Base-by-base conservation (phyloP, 37 sponge, comb jelly and placozoan species). In the Chondrilla cf. caribensis region DNA sequence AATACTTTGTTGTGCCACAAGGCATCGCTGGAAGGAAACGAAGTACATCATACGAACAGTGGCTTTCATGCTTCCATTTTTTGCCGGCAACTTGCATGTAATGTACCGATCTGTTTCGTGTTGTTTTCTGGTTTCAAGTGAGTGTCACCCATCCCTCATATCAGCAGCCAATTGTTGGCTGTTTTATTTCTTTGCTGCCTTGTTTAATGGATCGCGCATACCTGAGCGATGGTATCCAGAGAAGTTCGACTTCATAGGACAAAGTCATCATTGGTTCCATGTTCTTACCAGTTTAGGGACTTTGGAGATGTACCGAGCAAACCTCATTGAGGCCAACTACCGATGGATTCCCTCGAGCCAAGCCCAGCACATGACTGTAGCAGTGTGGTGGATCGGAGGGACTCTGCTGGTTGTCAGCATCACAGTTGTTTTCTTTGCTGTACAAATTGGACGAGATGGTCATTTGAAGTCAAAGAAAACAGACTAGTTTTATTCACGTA, bases 211-310 rank as follows among this genome's bases (percentile, higher is more conserved):
- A 26, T 29, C 65, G 7, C 59, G 82, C 8, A 15, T 80, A 0
- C 87, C 87, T 17, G 87, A 86, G 26, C 57, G 60, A 32, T 41
- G 24, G 28, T 81, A 15, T 21, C 87, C 82, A 11, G 26, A 43
- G 3, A 75, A 19, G 51, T 86, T 86, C 67, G 87, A 86, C 54
- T 54, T 81, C 60, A 29, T 58, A 21, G 87, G 87, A 43, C 87
- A 86, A 39, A 86, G 68, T 76, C 87, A 86, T 54, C 87, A 86
- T 26, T 81, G 81, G 81, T 58, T 86, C 7, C 87, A 86, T 65
- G 55, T 81, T 6, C n/a, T 86, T 4, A 85, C 85, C 24, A 33
- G 62, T 32, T n/a, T 78, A 22, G 85, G 85, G 9, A 85, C 85
- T 19, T 51, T 79, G 35, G 79, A 73, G 76, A 42, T 73, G 36